phyloP scores from a whole-genome alignment of 2,888 invertebrate species.

The Eupithecia centaureata region DNA sequence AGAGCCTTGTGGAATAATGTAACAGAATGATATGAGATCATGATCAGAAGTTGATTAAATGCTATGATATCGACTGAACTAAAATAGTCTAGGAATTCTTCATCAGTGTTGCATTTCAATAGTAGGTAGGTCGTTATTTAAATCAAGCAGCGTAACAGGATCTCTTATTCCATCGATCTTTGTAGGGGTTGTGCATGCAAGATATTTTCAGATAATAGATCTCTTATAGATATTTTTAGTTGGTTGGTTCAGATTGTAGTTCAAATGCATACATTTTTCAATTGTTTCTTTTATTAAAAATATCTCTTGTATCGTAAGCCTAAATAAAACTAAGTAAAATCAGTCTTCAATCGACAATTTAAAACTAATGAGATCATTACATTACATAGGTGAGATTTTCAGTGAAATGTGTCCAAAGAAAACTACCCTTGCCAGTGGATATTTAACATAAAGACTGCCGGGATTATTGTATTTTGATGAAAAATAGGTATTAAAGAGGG shows the following conservation, averaged over 20 bases:
- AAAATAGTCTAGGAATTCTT: neutral
- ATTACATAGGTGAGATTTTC: slow-evolving; percentile 49
- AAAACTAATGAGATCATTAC: slow-evolving; percentile 43
- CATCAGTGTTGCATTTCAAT: slow-evolving; percentile 2
- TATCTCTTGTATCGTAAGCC: slow-evolving; percentile 20
- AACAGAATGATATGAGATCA: neutral
- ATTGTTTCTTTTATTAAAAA: slow-evolving; percentile 40
- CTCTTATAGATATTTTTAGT: neutral
- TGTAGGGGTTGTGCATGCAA: neutral
- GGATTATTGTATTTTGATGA: slow-evolving; percentile 12
- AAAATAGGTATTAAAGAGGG: neutral
- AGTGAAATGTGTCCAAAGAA: slow-evolving; percentile 50
- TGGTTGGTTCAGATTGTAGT: slow-evolving; percentile 7
- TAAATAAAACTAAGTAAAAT: slow-evolving; percentile 31
- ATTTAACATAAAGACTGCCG: neutral
- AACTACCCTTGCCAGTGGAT: slow-evolving; percentile 24
- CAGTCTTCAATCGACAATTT: slow-evolving; percentile 29
- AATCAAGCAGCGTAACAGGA: neutral
- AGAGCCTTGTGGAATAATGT: neutral
- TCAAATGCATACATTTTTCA: slow-evolving; percentile 26
- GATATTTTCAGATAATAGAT: slow-evolving; percentile 2
- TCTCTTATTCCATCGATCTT: slow-evolving; percentile 2
- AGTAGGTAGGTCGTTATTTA: neutral
- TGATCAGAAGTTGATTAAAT: neutral
- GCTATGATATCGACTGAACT: neutral